Percentiles rank a stretch among this genome's conserved stretches.
Conservation (phyloP, 2,113 vertebrate genomes). For the Sphyrna mokarran region DNA sequence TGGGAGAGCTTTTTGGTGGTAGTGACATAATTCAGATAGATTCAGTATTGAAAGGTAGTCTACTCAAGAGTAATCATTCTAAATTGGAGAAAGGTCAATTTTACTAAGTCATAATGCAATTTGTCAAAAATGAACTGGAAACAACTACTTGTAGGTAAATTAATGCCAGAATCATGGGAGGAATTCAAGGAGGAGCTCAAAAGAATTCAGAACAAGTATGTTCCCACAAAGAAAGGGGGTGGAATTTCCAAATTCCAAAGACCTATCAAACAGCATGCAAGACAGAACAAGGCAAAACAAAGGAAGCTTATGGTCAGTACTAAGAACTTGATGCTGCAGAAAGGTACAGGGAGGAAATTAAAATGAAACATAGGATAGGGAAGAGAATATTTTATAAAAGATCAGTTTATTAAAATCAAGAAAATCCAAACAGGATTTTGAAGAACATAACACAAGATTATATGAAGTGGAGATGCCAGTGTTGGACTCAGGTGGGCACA, state of each 20-base stretch:
- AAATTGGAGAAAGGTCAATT: neutral
- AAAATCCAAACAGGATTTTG: no score
- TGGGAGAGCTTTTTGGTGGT: neutral
- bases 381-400: no score
- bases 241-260: neutral
- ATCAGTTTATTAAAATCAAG: no score
- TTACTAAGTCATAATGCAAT: neutral
- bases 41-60: neutral
- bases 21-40: neutral
- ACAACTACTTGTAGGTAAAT: neutral
- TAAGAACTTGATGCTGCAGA: neutral
- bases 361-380: neutral
- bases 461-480: no score
- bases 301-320: neutral
- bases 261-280: neutral
- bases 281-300: neutral
- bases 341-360: neutral
- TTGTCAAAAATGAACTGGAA: neutral
- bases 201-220: neutral
- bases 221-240: neutral
- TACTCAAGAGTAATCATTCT: neutral
- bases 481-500: no score
- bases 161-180: neutral
- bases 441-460: no score
- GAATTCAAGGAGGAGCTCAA: neutral